A percentile compares a stretch with the other conserved stretches of the same genome.
Conservation (phyloP, 2,888 invertebrate genomes). For the Myathropa florea region DNA sequence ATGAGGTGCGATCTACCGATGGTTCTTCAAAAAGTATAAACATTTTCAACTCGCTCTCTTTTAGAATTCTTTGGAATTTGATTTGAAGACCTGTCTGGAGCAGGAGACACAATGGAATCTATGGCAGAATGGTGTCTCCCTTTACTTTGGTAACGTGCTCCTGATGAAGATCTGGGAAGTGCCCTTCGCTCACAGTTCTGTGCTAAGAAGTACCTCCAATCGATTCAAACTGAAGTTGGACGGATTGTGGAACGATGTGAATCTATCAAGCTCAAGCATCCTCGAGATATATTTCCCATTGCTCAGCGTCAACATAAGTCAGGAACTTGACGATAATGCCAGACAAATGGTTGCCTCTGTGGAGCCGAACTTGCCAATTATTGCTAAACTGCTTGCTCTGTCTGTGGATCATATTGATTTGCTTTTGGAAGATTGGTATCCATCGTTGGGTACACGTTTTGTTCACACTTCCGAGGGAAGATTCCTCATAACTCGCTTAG, state of each 20-base stretch:
- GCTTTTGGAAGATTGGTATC: constrained; percentile 98
- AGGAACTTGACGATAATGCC: constrained; percentile 82
- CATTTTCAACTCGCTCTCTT: not conserved
- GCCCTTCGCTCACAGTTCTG: constrained; percentile 83
- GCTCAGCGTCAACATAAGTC: constrained; percentile 80
- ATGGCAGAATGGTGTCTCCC: constrained; percentile 95
- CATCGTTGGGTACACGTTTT: constrained; percentile 96
- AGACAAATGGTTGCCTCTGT: constrained; percentile 76
- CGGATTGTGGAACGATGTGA: constrained; percentile 92
- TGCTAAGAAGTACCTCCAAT: constrained; percentile 81
- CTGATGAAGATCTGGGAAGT: constrained; percentile 92
- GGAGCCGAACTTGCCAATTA: constrained; percentile 89
- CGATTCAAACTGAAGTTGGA: constrained; percentile 90
- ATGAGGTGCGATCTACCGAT: constrained; percentile 81
- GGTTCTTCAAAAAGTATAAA: not conserved
- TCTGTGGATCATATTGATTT: constrained; percentile 98
- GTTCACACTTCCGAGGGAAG: constrained; percentile 98
- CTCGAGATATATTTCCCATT: constrained; percentile 93
- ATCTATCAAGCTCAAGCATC: constrained; percentile 89
- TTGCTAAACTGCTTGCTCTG: constrained; percentile 91
- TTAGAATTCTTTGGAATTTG: constrained; percentile 77
- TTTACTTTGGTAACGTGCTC: constrained; percentile 91
- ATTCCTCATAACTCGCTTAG: constrained; percentile 94
- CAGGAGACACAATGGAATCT: constrained; percentile 90
- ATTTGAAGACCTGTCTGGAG: constrained; percentile 77